phyloP scores from a whole-genome alignment of 2,797 vertebrate genomes.

The Tamandua tetradactyla region DNA sequence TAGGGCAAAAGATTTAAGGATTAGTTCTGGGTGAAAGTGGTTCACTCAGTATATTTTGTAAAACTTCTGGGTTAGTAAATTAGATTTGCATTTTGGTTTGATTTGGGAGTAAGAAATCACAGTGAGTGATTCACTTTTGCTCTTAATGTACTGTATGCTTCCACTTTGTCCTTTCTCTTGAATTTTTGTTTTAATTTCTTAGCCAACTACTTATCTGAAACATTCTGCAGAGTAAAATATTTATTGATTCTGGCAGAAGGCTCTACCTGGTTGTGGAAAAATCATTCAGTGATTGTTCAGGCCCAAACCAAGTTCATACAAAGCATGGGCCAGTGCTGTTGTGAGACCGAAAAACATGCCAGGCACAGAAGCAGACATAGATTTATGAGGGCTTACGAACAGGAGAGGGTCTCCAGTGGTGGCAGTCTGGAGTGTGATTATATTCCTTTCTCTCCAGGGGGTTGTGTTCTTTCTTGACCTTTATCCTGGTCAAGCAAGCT shows the following conservation, averaged over 20 bases:
- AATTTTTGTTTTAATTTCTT: constrained; percentile 54
- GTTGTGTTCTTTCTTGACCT: no score
- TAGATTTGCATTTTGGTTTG: constrained; percentile 46
- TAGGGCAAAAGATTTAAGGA: background rate
- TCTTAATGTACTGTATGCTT: constrained; percentile 44
- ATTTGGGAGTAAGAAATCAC: constrained; percentile 26
- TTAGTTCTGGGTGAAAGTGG: constrained; percentile 45
- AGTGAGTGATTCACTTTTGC: constrained; percentile 36
- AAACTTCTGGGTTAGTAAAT: constrained; percentile 34
- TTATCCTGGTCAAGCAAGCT: no score
- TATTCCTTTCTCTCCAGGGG: no score
- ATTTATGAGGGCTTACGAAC: no score
- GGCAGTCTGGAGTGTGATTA: no score
- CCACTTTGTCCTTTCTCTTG: constrained; percentile 41
- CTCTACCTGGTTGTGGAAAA: constrained; percentile 20
- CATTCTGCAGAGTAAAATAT: constrained; percentile 7
- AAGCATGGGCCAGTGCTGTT: no score
- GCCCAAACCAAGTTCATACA: no score
- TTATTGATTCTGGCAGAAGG: constrained; percentile 34
- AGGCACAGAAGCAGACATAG: no score
- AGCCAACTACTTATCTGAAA: background rate
- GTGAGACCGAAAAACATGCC: no score
- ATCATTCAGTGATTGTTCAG: background rate
- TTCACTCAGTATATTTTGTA: constrained; percentile 22
- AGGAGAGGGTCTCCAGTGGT: no score